Evolutionary conservation across 1,140 invertebrate species (phyloP), one percentile per base, ranked within the genome.

Genomic region (Akabosia matsudoensis): DNA sequence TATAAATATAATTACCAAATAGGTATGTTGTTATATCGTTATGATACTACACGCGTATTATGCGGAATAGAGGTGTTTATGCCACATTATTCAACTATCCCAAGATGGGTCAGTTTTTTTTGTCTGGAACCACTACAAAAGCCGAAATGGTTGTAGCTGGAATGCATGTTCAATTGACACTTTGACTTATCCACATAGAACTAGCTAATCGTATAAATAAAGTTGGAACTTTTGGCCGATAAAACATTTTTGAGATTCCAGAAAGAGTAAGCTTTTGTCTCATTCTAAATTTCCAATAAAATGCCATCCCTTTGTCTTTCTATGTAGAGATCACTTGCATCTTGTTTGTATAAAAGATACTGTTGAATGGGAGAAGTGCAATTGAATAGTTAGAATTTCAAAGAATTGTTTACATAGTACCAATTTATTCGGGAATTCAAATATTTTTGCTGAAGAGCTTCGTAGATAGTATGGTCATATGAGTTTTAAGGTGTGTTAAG

Each of bases 211-310:
- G 37, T 18, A 45, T 45, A 45, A 45, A 45, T 45, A 45, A 7
- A 45, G 37, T 45, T 45, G 37, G 18, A 45, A 45, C 7, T n/a
- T n/a, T 45, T 45, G 18, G 18, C 37, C 37, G 37, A 61, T 61
- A 61, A 61, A 61, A 61, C 54, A 61, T 61, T 61, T 61, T 61
- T 61, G 54, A 22, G 54, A 61, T 61, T 61, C 54, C 54, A 24
- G 7, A 7, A 45, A 45, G 18, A 45, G 18, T 18, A 45, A 45
- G 18, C 37, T 45, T 45, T 45, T 45, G 37, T 45, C 7, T 45
- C 18, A 10, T 45, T 45, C n/a, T n/a, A n/a, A n/a, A n/a, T n/a
- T 45, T 45, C 37, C 37, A 45, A 45, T 45, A 45, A 45, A 45
- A 45, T 10, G 7, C 54, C n/a, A n/a, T n/a, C n/a, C n/a, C n/a